Evolutionary conservation across 1,140 invertebrate species (phyloP), one percentile per base, ranked within the genome.

Genomic region (Monochamus saltuarius): DNA sequence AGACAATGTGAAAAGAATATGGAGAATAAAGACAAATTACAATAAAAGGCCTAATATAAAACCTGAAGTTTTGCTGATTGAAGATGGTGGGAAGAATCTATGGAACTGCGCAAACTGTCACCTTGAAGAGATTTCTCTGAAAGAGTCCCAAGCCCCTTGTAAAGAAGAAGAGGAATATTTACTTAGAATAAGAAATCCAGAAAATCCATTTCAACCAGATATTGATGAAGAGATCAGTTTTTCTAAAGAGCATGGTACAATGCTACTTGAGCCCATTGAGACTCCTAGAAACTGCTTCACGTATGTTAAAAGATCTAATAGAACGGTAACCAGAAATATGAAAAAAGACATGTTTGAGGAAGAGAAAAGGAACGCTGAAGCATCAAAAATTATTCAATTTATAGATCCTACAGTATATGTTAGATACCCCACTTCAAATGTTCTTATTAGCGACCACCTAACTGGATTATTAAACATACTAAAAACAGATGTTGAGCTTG

Each of bases 71-170:
- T 7, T 45, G 9, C n/a, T 55, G 9, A 14, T 38, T 6, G 42
- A 29, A 17, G 59, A 55, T 46, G 51, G 59, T 11, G 51, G 59
- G 0, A 10, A 10, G 10, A 14, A 36, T 16, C 19, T 13, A 16
- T 61, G 51, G 42, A 45, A 29, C 13, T 55, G 59, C 43, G 37
- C 22, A 34, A 61, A 55, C 22, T 55, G 29, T 40, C 51, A 61
- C 51, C 17, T 61, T 14, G 52, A 61, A 35, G 59, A 61, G 16
- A 36, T 46, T 4, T 8, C 17, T 10, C 16, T 61, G 13, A 45
- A 36, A 38, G 51, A 61, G 11, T 4, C 6, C 6, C 16, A 13
- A 4, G n/a, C 40, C n/a, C 7, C 11, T 7, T 13, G 4, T 43
- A 14, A 56, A 35, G 40, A 36, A n/a, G 55, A 56, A n/a, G 35